Conservation (phyloP, 2,113 vertebrate species). For the Siniperca knerii region DNA sequence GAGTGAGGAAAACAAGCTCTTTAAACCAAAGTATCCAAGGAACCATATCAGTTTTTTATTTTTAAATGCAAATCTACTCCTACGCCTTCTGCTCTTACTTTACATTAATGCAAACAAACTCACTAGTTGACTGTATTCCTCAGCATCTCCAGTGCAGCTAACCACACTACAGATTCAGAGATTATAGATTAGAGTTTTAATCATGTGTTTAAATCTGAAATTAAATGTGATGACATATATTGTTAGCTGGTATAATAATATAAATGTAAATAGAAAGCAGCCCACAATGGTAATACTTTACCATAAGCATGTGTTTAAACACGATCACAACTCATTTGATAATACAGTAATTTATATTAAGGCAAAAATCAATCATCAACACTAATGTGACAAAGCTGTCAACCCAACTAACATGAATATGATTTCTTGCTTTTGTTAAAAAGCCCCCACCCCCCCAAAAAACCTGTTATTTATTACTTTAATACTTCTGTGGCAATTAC, state of each 20-base stretch:
- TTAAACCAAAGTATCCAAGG: constrained; percentile 3
- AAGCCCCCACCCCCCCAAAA: background rate
- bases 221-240: background rate
- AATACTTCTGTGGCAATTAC: constrained; percentile 48
- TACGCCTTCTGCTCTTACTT: constrained; percentile 3
- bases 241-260: background rate
- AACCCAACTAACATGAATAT: background rate
- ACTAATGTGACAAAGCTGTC: constrained; percentile 5
- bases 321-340: background rate
- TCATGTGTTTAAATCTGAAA: background rate
- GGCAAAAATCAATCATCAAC: background rate
- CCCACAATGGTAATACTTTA: background rate
- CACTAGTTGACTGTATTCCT: background rate
- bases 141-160: background rate
- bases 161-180: background rate
- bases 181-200: background rate
- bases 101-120: constrained; percentile 14
- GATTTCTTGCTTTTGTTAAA: constrained; percentile 28
- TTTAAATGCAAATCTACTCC: constrained; percentile 36
- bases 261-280: background rate
- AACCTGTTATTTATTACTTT: constrained; percentile 41
- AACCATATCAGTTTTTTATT: background rate
- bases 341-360: background rate
- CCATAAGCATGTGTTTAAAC: background rate
- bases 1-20: constrained; percentile 13